phyloP scores from a whole-genome alignment of 2,113 vertebrate genomes.

The Macrotus californicus region DNA sequence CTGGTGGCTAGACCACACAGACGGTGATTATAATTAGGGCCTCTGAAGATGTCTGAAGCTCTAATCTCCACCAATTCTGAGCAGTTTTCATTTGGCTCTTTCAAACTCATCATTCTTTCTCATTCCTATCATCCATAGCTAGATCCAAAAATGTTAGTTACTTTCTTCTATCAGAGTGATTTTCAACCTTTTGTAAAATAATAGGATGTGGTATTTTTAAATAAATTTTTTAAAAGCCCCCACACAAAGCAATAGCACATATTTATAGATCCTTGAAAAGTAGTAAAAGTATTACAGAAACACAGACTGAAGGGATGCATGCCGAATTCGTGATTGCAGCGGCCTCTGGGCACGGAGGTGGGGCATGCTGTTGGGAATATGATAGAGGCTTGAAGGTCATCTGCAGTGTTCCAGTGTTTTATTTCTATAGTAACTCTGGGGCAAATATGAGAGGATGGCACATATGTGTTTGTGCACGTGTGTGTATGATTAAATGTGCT shows the following conservation, averaged over 20 bases:
- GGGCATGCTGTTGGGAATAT: neutral
- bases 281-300: neutral
- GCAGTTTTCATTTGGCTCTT: neutral
- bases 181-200: neutral
- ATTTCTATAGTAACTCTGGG: neutral
- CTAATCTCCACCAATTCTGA: neutral
- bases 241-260: neutral
- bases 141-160: neutral
- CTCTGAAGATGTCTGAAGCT: neutral
- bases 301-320: neutral
- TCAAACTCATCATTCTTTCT: neutral
- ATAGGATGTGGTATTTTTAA: neutral
- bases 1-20: neutral
- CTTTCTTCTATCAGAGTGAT: neutral
- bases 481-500: neutral
- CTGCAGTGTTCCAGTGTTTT: neutral
- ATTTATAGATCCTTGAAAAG: neutral
- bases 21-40: neutral
- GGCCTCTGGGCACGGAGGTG: neutral
- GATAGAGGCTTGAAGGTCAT: neutral
- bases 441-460: neutral
- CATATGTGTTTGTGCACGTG: neutral
- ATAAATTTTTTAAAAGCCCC: neutral
- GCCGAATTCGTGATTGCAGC: neutral
- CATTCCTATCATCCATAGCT: neutral